Base-by-base conservation (phyloP, 2,797 vertebrate genomes). In the Nannoperca australis region DNA sequence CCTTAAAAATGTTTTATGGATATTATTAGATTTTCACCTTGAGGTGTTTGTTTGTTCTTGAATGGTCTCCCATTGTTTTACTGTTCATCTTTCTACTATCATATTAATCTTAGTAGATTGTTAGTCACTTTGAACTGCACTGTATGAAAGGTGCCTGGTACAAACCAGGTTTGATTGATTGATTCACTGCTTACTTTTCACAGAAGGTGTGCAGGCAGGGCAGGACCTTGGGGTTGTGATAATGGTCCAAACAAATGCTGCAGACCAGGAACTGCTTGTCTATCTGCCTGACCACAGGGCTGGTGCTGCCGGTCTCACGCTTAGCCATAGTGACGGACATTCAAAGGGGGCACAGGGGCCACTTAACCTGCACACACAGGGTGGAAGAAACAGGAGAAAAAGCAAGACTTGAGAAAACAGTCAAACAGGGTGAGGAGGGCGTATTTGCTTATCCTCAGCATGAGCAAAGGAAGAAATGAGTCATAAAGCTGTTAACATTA, bases 191-290 rank as follows among this genome's bases (percentile, higher is more conserved):
- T 94, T 93, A 98, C 96, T 95, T 97, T 88, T 98, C 97, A 60
- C 97, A 98, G 95, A 98, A 98, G 81, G 97, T 97, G 90, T 98
- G 97, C 92, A 98, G 94, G 86, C 97, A 98, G 60, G 97, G 97
- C 83, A 98, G 93, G 81, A 98, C 97, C 89, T 97, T 98, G 70
- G 97, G 97, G 91, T 96, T 96, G 92, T 95, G 96, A 82, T 97
- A 98, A 54, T 96, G 96, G 84, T 98, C 97, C 75, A 97, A 95
- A 89, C 97, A 98, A 92, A 98, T 98, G 92, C 97, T 97, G 95
- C 97, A 98, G 53, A 98, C 95, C 87, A 98, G 95, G 94, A 98
- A 98, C 94, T 98, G 97, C 76, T 98, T 97, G 95, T 98, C 97
- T 75, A 98, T 98, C 84, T 97, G 97, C 89, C 96, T 94, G 84